phyloP scores from a whole-genome alignment of 2,797 vertebrate genomes.

The Alectoris magna region DNA sequence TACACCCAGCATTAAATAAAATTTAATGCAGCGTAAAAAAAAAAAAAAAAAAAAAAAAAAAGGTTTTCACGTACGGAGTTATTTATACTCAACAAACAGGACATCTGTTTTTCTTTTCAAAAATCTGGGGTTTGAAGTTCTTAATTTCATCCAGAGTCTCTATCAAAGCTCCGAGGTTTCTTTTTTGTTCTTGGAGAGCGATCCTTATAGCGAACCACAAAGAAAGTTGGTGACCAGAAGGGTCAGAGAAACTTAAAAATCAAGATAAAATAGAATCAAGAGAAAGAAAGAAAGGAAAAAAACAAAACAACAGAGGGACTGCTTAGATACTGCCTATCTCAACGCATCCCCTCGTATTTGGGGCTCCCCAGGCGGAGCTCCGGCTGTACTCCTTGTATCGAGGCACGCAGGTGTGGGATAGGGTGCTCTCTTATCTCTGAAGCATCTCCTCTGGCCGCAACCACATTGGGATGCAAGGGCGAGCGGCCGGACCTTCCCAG shows the following conservation, averaged over 20 bases:
- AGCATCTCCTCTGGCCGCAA: not conserved
- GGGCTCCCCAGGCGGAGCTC: not conserved
- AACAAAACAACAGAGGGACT: not conserved
- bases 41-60: not conserved
- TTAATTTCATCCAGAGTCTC: slow-evolving; percentile 87
- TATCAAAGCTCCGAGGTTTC: slow-evolving; percentile 78
- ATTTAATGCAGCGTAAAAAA: slow-evolving; percentile 70
- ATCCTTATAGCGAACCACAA: slow-evolving; percentile 59
- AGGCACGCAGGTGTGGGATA: not conserved
- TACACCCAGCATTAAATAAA: slow-evolving; percentile 75
- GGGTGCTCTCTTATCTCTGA: too few species aligned
- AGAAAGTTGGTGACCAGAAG: slow-evolving; percentile 68
- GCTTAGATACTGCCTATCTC: not conserved
- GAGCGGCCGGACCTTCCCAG: not conserved
- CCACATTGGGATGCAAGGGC: not conserved
- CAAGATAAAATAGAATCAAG: not conserved
- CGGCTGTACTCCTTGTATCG: not conserved
- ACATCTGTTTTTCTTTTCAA: slow-evolving; percentile 87
- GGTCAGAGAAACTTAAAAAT: slow-evolving; percentile 47
- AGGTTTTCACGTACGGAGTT: slow-evolving; percentile 71
- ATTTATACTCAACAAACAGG: slow-evolving; percentile 82
- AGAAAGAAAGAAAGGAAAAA: not conserved
- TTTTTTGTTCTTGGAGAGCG: slow-evolving; percentile 75
- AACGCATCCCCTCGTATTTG: not conserved
- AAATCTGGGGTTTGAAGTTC: slow-evolving; percentile 83